Conservation (phyloP, 2,113 vertebrate genomes). For the Gambusia holbrooki region DNA sequence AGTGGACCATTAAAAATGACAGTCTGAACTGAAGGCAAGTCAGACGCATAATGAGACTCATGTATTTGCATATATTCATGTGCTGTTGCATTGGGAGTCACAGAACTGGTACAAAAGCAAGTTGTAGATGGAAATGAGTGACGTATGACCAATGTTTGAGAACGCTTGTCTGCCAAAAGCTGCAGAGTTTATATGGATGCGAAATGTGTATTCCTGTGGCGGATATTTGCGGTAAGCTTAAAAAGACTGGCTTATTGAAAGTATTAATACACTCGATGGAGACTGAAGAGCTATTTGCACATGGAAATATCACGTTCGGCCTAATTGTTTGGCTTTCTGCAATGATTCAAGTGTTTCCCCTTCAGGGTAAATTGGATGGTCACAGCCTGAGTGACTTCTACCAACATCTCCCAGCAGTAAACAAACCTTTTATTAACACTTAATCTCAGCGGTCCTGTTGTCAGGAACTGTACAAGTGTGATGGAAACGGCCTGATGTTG, state of each 20-base stretch:
- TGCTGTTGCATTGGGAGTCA: conserved; percentile 48
- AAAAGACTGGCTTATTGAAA: conserved; percentile 21
- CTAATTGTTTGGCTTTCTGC: conserved; percentile 11
- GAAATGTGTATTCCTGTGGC: conserved; percentile 13
- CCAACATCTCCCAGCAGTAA: conserved; percentile 37
- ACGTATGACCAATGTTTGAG: conserved; percentile 55
- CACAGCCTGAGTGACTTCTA: conserved; percentile 6
- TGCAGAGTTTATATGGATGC: conserved; percentile 53
- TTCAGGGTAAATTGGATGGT: conserved; percentile 26
- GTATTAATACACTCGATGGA: conserved; percentile 28
- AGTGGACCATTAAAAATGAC: conserved; percentile 63
- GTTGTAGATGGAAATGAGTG: conserved; percentile 57
- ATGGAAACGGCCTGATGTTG: conserved; percentile 9
- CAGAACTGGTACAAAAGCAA: conserved; percentile 44
- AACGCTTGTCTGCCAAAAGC: conserved; percentile 34
- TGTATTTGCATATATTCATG: conserved; percentile 71
- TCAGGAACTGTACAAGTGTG: conserved; percentile 25
- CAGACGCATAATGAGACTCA: conserved; percentile 45
- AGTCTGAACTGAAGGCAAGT: conserved; percentile 53
- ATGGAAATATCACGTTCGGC: neutral
- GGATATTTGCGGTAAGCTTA: conserved; percentile 41
- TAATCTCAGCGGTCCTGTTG: conserved; percentile 31
- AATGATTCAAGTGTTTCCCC: conserved; percentile 14
- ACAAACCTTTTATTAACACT: conserved; percentile 48
- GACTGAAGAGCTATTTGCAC: conserved; percentile 17